Base-by-base conservation (phyloP, 2,797 vertebrate species). In the Anomalospiza imberbis region DNA sequence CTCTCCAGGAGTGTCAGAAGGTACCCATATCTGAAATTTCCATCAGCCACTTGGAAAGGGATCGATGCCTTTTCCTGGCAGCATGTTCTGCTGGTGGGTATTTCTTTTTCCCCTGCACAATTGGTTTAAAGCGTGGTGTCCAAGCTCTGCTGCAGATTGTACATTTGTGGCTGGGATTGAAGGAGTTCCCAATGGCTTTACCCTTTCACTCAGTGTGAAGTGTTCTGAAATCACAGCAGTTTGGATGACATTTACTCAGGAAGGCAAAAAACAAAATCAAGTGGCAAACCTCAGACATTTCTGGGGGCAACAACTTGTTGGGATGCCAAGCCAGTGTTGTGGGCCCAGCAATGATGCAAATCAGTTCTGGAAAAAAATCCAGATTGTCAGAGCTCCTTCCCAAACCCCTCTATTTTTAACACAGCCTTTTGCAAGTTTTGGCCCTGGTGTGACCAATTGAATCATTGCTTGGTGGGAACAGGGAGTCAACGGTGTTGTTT, bases 41-140 rank as follows among this genome's bases (percentile, higher is more conserved):
- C 29, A 5, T 18, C 67, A 72, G 22, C 25, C 42, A 4, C 38
- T 67, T n/a, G 50, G 48, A 36, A 77, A 77, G 14, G n/a, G 13
- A 55, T 80, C 21, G 0, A 1, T 71, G 28, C 7, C 17, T 47
- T 71, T 40, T 34, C 31, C 75, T 47, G 62, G 29, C 71, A 61
- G 22, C 0, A 0, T 18, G 42, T 24, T 47, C 38, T 78, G 19
- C 65, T 60, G 42, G 4, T 15, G n/a, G 8, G 1, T 0, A 1
- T 16, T 45, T 31, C 12, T 14, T 21, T 15, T 44, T 65, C 18
- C 2, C 8, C 36, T 21, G 17, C 17, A 34, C 17, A 34, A 19
- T 76, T 86, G 81, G 13, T 24, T 61, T 38, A 24, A 90, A 82
- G 20, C 1, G 2, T 28, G 32, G 26, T 75, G 36, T 72, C 50